phyloP scores from a whole-genome alignment of 2,113 vertebrate genomes.

The Ictidomys tridecemlineatus region DNA sequence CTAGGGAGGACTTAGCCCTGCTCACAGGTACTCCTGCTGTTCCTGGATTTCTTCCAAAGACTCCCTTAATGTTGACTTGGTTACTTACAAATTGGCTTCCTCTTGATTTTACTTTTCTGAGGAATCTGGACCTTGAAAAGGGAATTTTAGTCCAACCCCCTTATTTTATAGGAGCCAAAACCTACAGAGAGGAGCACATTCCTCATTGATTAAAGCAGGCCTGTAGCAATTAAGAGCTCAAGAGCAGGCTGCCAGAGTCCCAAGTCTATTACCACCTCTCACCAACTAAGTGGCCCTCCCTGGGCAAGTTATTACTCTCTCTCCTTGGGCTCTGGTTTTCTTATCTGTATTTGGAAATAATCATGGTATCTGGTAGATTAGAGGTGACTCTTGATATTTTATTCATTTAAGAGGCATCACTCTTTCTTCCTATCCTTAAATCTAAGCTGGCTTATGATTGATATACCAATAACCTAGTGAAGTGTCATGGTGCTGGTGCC shows the following conservation, averaged over 20 bases:
- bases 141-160: neutral
- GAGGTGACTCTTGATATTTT: neutral
- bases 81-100: neutral
- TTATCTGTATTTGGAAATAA: neutral
- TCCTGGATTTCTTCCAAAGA: neutral
- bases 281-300: neutral
- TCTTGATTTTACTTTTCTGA: neutral
- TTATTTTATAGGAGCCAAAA: neutral
- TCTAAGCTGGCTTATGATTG: neutral
- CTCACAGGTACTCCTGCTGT: fast-evolving
- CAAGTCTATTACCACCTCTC: no score
- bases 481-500: neutral
- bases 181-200: neutral
- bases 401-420: neutral
- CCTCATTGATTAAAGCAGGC: neutral
- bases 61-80: neutral
- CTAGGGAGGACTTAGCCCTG: neutral
- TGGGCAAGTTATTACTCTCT: neutral
- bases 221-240: neutral
- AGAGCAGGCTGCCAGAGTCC: neutral
- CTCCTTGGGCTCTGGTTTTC: neutral
- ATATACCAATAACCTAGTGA: neutral
- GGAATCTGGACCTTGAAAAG: neutral
- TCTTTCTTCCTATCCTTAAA: neutral
- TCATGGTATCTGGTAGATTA: neutral